Percentiles rank a stretch among this genome's conserved stretches.
phyloP scores from a whole-genome alignment of 2,888 invertebrate genomes.

The Lasioglossum lativentre region DNA sequence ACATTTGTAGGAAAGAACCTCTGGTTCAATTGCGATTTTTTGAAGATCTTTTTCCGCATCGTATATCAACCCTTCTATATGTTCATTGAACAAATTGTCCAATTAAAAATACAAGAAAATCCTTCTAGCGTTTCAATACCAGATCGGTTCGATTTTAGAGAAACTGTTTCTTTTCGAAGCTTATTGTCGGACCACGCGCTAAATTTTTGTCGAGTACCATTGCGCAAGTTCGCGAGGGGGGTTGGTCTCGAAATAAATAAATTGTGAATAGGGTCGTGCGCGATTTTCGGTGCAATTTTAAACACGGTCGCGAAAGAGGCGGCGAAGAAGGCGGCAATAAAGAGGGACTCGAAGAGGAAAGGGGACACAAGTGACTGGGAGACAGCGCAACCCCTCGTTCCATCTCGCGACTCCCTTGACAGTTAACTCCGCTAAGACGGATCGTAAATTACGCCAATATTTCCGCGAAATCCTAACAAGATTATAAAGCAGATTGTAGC shows the following conservation, averaged over 20 bases:
- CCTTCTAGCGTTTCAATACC: too few species aligned
- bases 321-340: slow-evolving; percentile 8
- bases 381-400: slow-evolving; percentile 51
- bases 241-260: not conserved
- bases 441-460: slow-evolving; percentile 84
- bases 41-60: too few species aligned
- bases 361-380: slow-evolving; percentile 11
- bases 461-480: slow-evolving; percentile 84
- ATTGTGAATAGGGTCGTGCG: not conserved
- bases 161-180: too few species aligned
- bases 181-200: too few species aligned
- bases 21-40: too few species aligned
- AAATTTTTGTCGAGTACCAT: too few species aligned
- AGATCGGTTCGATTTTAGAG: too few species aligned
- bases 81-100: too few species aligned
- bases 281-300: not conserved
- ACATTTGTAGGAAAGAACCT: not conserved
- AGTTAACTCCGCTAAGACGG: slow-evolving; percentile 71
- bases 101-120: too few species aligned
- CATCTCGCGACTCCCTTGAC: slow-evolving; percentile 72
- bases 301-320: not conserved
- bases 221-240: too few species aligned
- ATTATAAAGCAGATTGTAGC: slow-evolving; percentile 83
- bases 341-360: not conserved
- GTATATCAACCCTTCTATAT: too few species aligned